These are phyloP conservation scores for Drosophila lini DNA, from an alignment of 1,140 invertebrate genomes.

Conservation along the genomic window DNA sequence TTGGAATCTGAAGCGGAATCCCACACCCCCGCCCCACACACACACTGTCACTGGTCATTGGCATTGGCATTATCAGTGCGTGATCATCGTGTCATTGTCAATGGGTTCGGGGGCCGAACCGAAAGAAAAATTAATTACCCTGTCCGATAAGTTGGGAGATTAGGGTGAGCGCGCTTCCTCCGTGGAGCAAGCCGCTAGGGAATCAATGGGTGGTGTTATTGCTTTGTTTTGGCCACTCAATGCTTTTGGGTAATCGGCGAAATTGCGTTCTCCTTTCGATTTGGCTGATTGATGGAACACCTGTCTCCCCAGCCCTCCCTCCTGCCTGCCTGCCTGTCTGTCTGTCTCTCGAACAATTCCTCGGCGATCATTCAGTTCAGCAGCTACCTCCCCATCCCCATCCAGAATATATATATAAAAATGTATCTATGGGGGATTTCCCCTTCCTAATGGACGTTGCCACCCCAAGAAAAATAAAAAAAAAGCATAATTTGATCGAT, in stretches of 20 bases:
- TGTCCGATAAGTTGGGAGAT: slow-evolving; percentile 58
- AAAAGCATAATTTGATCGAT: slow-evolving; percentile 31
- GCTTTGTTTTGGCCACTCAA: slow-evolving; percentile 29
- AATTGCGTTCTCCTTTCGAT: slow-evolving; percentile 33
- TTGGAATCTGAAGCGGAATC: not conserved
- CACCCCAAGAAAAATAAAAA: not conserved
- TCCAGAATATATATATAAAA: not conserved
- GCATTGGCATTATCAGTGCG: slow-evolving; percentile 63
- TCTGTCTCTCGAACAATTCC: not conserved
- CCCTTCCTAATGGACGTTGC: not conserved
- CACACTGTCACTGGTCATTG: slow-evolving; percentile 11
- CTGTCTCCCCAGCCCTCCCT: slow-evolving; percentile 7
- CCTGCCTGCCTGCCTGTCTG: not conserved
- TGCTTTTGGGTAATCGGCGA: slow-evolving; percentile 30
- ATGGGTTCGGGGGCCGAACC: slow-evolving; percentile 49
- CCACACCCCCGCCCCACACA: slow-evolving; percentile 1
- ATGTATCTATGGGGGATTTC: not conserved
- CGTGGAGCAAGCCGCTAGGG: not conserved
- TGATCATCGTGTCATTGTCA: slow-evolving; percentile 67
- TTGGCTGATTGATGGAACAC: slow-evolving; percentile 44
- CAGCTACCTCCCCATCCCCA: not conserved
- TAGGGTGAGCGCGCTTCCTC: slow-evolving; percentile 21
- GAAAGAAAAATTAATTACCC: slow-evolving; percentile 68
- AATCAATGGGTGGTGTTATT: slow-evolving; percentile 16
- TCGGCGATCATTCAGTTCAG: slow-evolving; percentile 8